phyloP scores from a whole-genome alignment of 2,797 vertebrate genomes.

The Gouania willdenowi region DNA sequence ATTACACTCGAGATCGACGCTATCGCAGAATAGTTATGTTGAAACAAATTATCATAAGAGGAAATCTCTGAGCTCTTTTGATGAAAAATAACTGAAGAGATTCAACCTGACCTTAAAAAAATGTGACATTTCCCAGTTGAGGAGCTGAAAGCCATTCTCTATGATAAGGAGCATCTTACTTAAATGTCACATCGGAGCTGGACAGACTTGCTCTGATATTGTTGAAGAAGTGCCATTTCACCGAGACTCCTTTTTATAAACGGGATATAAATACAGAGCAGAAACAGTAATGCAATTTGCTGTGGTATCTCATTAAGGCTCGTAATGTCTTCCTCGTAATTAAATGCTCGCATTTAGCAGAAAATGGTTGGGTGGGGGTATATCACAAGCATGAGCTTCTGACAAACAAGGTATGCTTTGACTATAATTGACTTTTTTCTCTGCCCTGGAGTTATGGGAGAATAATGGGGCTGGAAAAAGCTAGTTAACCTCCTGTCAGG shows the following conservation, averaged over 20 bases:
- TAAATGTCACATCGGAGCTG: conserved; percentile 59
- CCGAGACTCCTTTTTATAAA: not conserved
- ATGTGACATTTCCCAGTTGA: conserved; percentile 59
- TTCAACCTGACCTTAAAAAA: conserved; percentile 60
- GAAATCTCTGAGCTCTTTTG: conserved; percentile 41
- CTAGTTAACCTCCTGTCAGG: conserved; percentile 70
- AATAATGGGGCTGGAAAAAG: conserved; percentile 67
- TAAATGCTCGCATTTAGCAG: conserved; percentile 51
- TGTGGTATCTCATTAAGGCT: conserved; percentile 46
- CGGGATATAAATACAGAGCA: conserved; percentile 1
- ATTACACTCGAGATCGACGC: not conserved
- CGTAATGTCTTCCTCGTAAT: conserved; percentile 56
- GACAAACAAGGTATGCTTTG: conserved; percentile 54
- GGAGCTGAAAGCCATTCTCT: conserved; percentile 49
- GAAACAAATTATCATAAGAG: conserved; percentile 32
- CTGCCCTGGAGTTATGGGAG: conserved; percentile 57
- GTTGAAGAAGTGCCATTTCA: conserved; percentile 19
- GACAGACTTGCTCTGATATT: conserved; percentile 36
- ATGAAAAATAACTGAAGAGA: conserved; percentile 51
- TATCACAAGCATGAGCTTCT: conserved; percentile 33
- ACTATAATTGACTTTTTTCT: conserved; percentile 67
- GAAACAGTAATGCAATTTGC: conserved; percentile 31
- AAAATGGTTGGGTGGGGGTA: conserved; percentile 38
- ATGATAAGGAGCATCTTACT: conserved; percentile 57
- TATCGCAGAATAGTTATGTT: conserved; percentile 11